Conservation (phyloP, 2,113 vertebrate species). For the Falco punctatus region DNA sequence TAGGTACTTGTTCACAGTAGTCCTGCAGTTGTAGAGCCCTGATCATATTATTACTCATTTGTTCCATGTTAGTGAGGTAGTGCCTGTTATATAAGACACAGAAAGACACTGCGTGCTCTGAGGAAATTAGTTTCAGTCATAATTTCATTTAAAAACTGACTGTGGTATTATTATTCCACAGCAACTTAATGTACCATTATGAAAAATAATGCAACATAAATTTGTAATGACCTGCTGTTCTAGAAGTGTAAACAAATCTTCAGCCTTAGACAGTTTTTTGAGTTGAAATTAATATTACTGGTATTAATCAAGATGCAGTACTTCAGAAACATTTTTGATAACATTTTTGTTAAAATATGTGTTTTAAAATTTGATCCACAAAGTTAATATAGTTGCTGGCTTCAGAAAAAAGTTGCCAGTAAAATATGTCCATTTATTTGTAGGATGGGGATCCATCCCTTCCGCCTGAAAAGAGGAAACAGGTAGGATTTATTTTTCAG, state of each 20-base stretch:
- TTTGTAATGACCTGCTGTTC: slow-evolving; percentile 30
- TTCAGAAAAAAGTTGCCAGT: slow-evolving; percentile 16
- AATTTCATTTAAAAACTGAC: slow-evolving; percentile 52
- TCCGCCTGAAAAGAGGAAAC: slow-evolving; percentile 95
- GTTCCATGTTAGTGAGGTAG: not conserved
- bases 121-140: slow-evolving; percentile 35
- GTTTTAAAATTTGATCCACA: not conserved
- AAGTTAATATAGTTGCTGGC: not conserved
- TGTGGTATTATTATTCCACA: slow-evolving; percentile 24
- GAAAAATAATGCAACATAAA: slow-evolving; percentile 43
- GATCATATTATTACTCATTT: slow-evolving; percentile 21
- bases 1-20: not conserved
- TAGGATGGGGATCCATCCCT: slow-evolving; percentile 95
- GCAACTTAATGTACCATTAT: slow-evolving; percentile 28
- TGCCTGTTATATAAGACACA: slow-evolving; percentile 31
- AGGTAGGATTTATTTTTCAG: slow-evolving; percentile 79
- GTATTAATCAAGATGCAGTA: not conserved
- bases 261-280: not conserved
- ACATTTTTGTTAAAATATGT: not conserved
- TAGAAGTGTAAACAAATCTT: slow-evolving; percentile 32
- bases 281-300: not conserved
- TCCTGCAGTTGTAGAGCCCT: not conserved
- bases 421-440: slow-evolving; percentile 44
- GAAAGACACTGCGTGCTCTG: not conserved
- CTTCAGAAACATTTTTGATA: not conserved